Evolutionary conservation across 2,113 vertebrate genomes (phyloP), one percentile per base, ranked within the genome.

Genomic region (Pleuronectes platessa): DNA sequence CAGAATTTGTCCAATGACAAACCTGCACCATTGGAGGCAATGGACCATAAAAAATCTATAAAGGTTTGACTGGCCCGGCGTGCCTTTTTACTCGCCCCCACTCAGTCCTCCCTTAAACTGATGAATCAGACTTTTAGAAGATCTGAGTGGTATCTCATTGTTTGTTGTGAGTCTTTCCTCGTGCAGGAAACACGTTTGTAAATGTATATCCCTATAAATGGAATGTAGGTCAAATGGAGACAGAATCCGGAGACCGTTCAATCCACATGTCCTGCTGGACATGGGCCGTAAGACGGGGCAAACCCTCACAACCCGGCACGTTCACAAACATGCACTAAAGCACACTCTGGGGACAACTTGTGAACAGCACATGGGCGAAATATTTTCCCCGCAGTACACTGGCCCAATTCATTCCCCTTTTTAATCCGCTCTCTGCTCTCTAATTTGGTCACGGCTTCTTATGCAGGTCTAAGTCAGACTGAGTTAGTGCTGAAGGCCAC

Each of bases 381-480:
- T 89, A 86, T 86, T 90, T 92, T 77, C 35, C 79, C 66, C 23
- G 20, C 71, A 91, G 82, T 89, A 94, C 92, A 95, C 92, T 92
- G 90, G 86, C 86, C 84, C 89, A 86, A 92, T 94, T 94, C 93
- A 94, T 93, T 90, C 83, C 81, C 78, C 18, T 68, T 88, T 51
- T 77, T 94, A 94, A 94, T 94, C 93, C 84, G 73, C 84, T 93
- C 92, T 89, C 84, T 80, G 87, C 83, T 88, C 78, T 86, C 84
- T 90, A 84, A 85, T 91, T 90, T 88, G 85, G 84, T 71, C 73
- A 61, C 53, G 58, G 70, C 80, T 79, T 85, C 73, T 89, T 82
- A 72, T 78, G 60, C 70, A 73, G 76, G 78, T 80, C 80, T 88
- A 77, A 90, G 67, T 89, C 76, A 64, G 62, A 69, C 71, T 81